Percentiles rank a stretch among this genome's conserved stretches.
These are phyloP conservation scores for Tetrapedia diversipes DNA, from an alignment of 2,888 invertebrate species.

Conservation along the genomic window DNA sequence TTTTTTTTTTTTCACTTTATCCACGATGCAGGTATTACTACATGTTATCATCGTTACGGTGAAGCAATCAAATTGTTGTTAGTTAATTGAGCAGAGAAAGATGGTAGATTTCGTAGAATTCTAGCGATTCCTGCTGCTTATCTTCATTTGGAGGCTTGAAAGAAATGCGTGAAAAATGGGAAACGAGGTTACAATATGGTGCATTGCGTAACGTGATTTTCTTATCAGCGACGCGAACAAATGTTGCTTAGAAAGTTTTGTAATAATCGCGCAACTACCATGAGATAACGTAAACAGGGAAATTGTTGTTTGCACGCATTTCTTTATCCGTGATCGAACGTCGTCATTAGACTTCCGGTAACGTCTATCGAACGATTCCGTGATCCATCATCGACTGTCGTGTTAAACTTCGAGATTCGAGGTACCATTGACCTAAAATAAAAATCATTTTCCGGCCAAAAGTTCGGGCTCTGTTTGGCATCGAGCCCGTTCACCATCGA, in stretches of 20 bases:
- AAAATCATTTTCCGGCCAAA: conserved; percentile 23
- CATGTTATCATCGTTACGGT: too few relatives aligned
- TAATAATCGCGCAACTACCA: conserved; percentile 5
- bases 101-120: too few relatives aligned
- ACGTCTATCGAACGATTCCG: neutral
- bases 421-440: too few relatives aligned
- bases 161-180: too few relatives aligned
- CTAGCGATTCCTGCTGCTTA: too few relatives aligned
- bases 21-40: too few relatives aligned
- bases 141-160: neutral
- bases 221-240: conserved; percentile 32
- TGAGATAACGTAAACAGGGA: neutral
- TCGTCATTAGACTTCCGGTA: neutral
- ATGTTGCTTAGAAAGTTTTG: conserved; percentile 15
- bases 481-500: conserved; percentile 31
- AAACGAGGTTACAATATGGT: neutral
- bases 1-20: too few relatives aligned
- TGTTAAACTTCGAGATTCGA: neutral
- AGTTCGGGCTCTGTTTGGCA: conserved; percentile 27
- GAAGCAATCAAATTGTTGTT: too few relatives aligned
- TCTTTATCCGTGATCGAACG: too few relatives aligned
- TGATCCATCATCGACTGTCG: neutral
- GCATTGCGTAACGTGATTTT: conserved; percentile 15
- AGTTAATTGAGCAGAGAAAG: too few relatives aligned
- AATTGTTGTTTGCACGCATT: neutral